phyloP scores from a whole-genome alignment of 2,888 invertebrate species.

The Lepeophtheirus nordmannii region DNA sequence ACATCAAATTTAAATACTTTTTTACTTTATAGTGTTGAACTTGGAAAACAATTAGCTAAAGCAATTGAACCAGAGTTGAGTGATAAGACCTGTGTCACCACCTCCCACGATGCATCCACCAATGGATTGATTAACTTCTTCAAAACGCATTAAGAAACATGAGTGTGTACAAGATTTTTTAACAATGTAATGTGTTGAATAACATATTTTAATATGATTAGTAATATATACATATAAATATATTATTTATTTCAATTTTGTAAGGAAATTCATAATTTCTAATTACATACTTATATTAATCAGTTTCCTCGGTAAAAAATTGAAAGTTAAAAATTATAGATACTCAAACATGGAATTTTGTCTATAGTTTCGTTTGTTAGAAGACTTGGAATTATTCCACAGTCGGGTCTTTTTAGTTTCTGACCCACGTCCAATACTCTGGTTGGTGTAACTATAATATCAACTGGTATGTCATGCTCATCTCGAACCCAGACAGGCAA shows the following conservation, averaged over 20 bases:
- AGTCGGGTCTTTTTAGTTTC: background rate
- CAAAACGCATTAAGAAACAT: conserved; percentile 33
- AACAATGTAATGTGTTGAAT: background rate
- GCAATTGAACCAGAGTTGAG: conserved; percentile 41
- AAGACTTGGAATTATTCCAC: background rate
- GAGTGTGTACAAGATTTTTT: background rate
- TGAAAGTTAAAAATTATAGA: background rate
- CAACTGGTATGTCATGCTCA: conserved; percentile 8
- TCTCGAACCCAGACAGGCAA: background rate
- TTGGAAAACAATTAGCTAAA: conserved; percentile 94
- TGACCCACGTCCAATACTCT: background rate
- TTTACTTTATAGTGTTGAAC: conserved; percentile 53
- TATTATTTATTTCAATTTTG: background rate
- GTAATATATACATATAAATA: background rate
- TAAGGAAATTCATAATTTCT: too few species aligned
- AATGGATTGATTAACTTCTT: conserved; percentile 94
- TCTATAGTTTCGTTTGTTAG: background rate
- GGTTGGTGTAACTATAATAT: background rate
- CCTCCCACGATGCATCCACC: conserved; percentile 77
- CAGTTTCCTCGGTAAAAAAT: background rate
- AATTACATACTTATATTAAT: background rate
- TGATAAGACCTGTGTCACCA: conserved; percentile 46
- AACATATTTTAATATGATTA: background rate
- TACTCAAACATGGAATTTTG: background rate
- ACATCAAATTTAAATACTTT: background rate